Evolutionary conservation across 2,113 vertebrate species (phyloP).

Genomic region (Rhinogobius similis): DNA sequence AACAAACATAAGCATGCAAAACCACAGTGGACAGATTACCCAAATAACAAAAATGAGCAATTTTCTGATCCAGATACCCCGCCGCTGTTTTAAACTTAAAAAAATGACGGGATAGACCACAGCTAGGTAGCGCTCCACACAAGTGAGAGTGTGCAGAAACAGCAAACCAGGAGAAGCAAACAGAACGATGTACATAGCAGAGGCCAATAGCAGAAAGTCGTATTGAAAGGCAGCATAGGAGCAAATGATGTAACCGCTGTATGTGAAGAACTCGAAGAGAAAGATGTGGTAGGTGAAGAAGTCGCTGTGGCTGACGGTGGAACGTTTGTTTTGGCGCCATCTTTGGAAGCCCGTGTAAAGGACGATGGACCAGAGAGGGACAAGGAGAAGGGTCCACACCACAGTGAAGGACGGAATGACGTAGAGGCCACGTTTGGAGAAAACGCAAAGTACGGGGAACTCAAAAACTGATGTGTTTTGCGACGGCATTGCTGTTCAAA

Average conservation of each 20-base stretch:
- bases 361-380: not conserved
- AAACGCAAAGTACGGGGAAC: not conserved
- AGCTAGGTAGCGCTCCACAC: conserved; percentile 40
- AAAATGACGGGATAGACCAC: conserved; percentile 29
- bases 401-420: not conserved
- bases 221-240: accelerated
- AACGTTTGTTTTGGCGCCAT: not conserved
- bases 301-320: not conserved
- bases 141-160: conserved; percentile 7
- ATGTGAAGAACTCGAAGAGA: not conserved
- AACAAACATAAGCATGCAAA: no score
- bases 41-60: conserved; percentile 11
- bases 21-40: not conserved
- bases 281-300: conserved; percentile 20
- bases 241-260: accelerated
- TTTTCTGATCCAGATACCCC: conserved; percentile 4
- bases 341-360: conserved; percentile 8
- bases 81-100: not conserved
- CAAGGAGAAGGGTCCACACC: not conserved
- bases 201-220: accelerated
- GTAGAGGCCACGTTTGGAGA: accelerated
- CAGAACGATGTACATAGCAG: accelerated
- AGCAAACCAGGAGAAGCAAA: not conserved
- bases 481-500: not conserved
- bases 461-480: not conserved